phyloP scores from a whole-genome alignment of 2,888 invertebrate genomes.

The Rhaphigaster nebulosa region DNA sequence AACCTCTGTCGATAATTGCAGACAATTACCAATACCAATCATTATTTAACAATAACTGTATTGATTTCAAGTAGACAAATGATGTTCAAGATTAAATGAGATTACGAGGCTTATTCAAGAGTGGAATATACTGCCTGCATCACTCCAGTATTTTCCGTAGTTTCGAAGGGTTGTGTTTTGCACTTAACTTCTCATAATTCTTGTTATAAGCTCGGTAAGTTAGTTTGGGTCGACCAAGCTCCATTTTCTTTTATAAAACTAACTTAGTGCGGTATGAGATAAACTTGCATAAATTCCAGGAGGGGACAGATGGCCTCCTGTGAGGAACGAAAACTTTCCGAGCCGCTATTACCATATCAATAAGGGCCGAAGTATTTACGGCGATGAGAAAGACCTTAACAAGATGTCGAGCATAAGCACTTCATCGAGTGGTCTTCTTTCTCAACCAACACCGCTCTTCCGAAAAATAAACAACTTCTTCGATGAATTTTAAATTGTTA shows the following conservation, averaged over 20 bases:
- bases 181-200: not conserved
- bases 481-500: not conserved
- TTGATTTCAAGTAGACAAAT: not conserved
- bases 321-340: slow-evolving; percentile 34
- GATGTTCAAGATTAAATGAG: not conserved
- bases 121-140: not conserved
- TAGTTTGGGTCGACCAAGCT: not conserved
- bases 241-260: slow-evolving; percentile 1
- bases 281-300: slow-evolving; percentile 19
- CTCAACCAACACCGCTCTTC: not conserved
- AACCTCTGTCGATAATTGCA: too few species aligned
- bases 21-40: too few species aligned
- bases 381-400: not conserved
- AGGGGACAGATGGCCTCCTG: slow-evolving; percentile 16
- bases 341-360: slow-evolving; percentile 34
- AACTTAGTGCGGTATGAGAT: not conserved
- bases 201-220: not conserved
- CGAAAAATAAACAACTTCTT: not conserved
- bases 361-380: slow-evolving; percentile 38
- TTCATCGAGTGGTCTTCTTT: slow-evolving; percentile 4
- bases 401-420: not conserved
- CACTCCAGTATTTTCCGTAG: not conserved
- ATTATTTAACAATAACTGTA: too few species aligned
- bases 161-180: not conserved
- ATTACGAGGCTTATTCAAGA: not conserved